Conservation (phyloP, 2,113 vertebrate genomes). For the Syrrhaptes paradoxus region DNA sequence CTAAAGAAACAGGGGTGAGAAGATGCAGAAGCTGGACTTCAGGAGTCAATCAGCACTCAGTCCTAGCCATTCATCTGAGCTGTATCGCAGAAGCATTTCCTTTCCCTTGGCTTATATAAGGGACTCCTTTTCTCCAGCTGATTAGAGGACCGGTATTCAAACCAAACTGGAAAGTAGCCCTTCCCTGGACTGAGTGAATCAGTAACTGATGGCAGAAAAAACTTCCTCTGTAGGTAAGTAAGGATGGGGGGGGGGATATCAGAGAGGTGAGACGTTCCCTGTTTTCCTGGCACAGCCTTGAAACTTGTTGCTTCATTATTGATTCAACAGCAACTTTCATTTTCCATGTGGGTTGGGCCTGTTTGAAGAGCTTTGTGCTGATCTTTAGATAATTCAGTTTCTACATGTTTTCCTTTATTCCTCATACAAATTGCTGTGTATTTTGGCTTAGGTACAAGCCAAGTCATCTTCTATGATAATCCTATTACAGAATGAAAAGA, state of each 20-base stretch:
- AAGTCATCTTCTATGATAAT: neutral
- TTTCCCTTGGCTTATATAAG: constrained; percentile 43
- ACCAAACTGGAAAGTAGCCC: neutral
- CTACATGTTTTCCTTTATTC: neutral
- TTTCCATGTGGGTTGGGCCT: neutral
- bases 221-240: neutral
- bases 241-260: neutral
- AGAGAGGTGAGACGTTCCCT: neutral
- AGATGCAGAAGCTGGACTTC: neutral
- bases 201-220: neutral
- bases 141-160: neutral
- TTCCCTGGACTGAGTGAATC: neutral
- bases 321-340: neutral
- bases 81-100: neutral
- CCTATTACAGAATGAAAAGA: neutral
- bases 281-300: neutral
- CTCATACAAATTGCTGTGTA: neutral
- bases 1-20: neutral
- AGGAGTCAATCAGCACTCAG: neutral
- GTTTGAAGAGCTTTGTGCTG: neutral
- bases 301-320: neutral
- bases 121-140: constrained; percentile 32
- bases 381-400: neutral
- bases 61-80: constrained; percentile 49
- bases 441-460: neutral